Conservation (phyloP, 2,797 vertebrate genomes). For the Sandelia bainsii region DNA sequence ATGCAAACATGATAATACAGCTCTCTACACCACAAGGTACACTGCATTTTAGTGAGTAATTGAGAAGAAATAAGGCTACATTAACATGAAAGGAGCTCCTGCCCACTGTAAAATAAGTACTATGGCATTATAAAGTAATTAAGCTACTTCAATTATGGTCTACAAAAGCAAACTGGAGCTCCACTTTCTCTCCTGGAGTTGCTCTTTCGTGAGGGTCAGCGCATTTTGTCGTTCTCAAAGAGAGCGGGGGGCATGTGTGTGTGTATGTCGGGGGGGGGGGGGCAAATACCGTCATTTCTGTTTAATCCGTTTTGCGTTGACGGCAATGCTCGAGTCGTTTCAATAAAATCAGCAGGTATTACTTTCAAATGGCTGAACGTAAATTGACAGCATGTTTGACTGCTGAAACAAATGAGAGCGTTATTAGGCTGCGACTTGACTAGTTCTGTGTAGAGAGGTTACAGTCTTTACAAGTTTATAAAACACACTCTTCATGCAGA, state of each 20-base stretch:
- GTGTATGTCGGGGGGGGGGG: conserved; percentile 1
- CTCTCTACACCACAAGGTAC: conserved; percentile 37
- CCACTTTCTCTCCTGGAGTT: conserved; percentile 70
- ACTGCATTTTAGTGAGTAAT: conserved; percentile 37
- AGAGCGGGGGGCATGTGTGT: conserved; percentile 27
- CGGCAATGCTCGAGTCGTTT: conserved; percentile 71
- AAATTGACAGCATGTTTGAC: conserved; percentile 66
- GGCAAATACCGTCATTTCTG: conserved; percentile 73
- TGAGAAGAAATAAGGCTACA: conserved; percentile 80
- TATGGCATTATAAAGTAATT: conserved; percentile 86
- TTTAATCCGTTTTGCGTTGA: conserved; percentile 76
- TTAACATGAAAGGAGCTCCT: conserved; percentile 77
- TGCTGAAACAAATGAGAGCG: conserved; percentile 44
- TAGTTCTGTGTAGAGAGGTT: conserved; percentile 28
- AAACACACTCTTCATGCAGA: conserved; percentile 3
- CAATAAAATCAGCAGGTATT: conserved; percentile 79
- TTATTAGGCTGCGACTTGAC: conserved; percentile 30
- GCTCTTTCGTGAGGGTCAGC: conserved; percentile 74
- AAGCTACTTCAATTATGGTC: conserved; percentile 86
- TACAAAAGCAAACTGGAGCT: conserved; percentile 79
- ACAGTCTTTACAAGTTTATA: not conserved
- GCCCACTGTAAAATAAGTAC: conserved; percentile 77
- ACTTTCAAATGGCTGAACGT: conserved; percentile 68
- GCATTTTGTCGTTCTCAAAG: conserved; percentile 67
- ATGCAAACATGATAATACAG: conserved; percentile 31